Evolutionary conservation across 1,140 invertebrate genomes (phyloP).

Genomic region (Brachionus manjavacas): DNA sequence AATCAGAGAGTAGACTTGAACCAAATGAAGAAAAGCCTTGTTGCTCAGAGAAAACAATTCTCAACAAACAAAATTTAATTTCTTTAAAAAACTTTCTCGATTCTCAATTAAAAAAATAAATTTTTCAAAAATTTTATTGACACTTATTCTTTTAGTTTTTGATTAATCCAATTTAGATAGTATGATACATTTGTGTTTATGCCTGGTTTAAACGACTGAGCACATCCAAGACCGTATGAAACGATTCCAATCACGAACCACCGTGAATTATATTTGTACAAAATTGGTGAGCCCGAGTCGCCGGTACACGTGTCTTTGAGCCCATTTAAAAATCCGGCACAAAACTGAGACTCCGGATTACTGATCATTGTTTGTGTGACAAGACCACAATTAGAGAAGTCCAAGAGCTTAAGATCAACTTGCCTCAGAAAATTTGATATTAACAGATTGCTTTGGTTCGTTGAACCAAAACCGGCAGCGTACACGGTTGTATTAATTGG

Average conservation of each 20-base stretch:
- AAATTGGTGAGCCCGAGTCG: conserved; percentile 68
- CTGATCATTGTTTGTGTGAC: not conserved
- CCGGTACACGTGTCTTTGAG: conserved; percentile 63
- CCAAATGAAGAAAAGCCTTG: not conserved
- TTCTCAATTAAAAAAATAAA: not conserved
- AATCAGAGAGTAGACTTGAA: not conserved
- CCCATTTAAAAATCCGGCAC: conserved; percentile 61
- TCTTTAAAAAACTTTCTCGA: not conserved
- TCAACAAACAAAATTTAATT: not conserved
- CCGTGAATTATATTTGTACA: conserved; percentile 61
- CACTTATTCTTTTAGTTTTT: conserved; percentile 47
- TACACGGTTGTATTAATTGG: not conserved
- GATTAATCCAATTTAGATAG: conserved; percentile 76
- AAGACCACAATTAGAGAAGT: not conserved
- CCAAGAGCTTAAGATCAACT: not conserved
- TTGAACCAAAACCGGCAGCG: not conserved
- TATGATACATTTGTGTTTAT: conserved; percentile 82
- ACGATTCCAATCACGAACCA: conserved; percentile 84
- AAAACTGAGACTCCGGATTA: conserved; percentile 65
- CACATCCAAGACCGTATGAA: conserved; percentile 88
- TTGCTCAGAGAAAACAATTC: not conserved
- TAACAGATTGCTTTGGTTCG: not conserved
- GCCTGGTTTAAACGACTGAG: conserved; percentile 79
- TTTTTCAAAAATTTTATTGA: not conserved
- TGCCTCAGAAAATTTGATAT: not conserved